Conservation (phyloP, 1,140 invertebrate species). For the Ridgeia piscesae region DNA sequence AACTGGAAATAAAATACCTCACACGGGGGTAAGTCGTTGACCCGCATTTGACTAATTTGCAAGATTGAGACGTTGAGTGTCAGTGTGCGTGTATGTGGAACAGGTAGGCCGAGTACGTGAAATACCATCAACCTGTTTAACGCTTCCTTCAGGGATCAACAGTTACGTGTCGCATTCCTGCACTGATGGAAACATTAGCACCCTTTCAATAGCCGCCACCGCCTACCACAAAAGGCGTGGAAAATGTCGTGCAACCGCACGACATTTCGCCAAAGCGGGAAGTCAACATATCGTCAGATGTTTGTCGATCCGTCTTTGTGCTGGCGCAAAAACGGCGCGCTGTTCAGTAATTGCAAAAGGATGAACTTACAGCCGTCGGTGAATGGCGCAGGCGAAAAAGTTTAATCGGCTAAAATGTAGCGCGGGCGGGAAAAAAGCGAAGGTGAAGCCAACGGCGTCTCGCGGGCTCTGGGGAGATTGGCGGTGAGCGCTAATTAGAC, state of each 20-base stretch:
- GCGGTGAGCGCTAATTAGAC: neutral
- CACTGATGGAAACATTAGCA: neutral
- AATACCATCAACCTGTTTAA: neutral
- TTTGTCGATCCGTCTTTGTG: neutral
- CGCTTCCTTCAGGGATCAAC: neutral
- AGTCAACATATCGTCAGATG: neutral
- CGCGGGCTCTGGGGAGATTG: neutral
- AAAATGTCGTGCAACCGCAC: neutral
- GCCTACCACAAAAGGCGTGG: neutral
- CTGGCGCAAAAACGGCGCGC: neutral
- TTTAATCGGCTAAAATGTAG: neutral
- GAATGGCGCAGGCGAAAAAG: neutral
- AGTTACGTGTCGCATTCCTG: neutral
- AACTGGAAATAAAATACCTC: too few relatives aligned
- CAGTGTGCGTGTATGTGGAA: neutral
- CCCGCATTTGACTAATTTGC: too few relatives aligned
- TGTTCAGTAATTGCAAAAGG: neutral
- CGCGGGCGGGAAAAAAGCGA: neutral
- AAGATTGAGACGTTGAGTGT: neutral
- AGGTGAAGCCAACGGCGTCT: neutral
- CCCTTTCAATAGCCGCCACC: neutral
- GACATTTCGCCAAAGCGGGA: neutral
- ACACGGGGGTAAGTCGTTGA: too few relatives aligned
- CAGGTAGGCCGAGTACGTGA: neutral
- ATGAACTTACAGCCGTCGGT: neutral